Conservation (phyloP, 2,888 invertebrate genomes). For the Ophraella communa region DNA sequence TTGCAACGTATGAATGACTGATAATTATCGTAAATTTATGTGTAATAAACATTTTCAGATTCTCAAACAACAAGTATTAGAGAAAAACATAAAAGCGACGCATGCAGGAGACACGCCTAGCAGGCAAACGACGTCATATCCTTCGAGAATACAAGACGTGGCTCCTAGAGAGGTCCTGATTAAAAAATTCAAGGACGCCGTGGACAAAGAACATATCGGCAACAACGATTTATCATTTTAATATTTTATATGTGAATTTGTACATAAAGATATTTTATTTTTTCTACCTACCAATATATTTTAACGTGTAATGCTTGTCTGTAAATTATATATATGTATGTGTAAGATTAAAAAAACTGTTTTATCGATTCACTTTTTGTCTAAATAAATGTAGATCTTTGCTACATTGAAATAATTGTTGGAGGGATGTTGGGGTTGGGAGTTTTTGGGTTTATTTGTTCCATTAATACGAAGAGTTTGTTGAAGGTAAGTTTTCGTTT, state of each 20-base stretch:
- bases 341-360: neutral
- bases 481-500: no score
- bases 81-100: slow-evolving; percentile 27
- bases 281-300: neutral
- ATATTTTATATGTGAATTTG: neutral
- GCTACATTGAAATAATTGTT: no score
- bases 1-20: no score
- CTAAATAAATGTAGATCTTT: no score
- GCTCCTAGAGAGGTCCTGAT: slow-evolving; percentile 37
- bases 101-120: slow-evolving; percentile 40
- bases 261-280: neutral
- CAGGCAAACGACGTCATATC: slow-evolving; percentile 26
- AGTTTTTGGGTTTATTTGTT: no score
- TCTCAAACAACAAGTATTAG: slow-evolving; percentile 22
- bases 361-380: no score
- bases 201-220: neutral
- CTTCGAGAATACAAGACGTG: slow-evolving; percentile 30
- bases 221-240: neutral
- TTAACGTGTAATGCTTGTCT: neutral
- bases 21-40: no score
- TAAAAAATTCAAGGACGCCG: slow-evolving; percentile 30
- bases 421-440: no score
- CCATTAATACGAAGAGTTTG: no score
- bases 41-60: neutral
- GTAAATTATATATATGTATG: neutral